A percentile compares a stretch with the other conserved stretches of the same genome.
phyloP scores from a whole-genome alignment of 2,888 invertebrate species.

The Drosophila rubida region DNA sequence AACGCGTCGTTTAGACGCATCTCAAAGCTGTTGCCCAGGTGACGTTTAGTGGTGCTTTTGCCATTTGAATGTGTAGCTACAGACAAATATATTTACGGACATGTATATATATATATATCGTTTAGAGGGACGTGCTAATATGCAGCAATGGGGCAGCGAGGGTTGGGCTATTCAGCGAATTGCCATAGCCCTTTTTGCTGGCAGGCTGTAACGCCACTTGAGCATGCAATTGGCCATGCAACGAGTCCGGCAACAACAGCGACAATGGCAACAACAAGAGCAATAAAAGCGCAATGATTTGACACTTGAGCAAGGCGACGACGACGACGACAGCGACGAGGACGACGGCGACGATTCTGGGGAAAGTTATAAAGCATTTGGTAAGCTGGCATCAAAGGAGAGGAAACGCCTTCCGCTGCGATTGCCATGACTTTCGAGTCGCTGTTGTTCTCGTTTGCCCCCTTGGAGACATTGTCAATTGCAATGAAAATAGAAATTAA shows the following conservation, averaged over 20 bases:
- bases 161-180: slow-evolving; percentile 28
- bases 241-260: slow-evolving; percentile 35
- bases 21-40: slow-evolving; percentile 50
- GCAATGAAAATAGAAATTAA: slow-evolving; percentile 70
- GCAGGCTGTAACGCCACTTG: slow-evolving; percentile 58
- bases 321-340: slow-evolving; percentile 47
- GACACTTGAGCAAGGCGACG: slow-evolving; percentile 62
- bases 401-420: slow-evolving; percentile 5
- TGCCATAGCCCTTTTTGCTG: slow-evolving; percentile 41
- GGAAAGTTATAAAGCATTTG: slow-evolving; percentile 53
- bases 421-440: slow-evolving; percentile 13
- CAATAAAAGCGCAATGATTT: slow-evolving; percentile 62
- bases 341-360: slow-evolving; percentile 41
- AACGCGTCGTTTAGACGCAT: slow-evolving; percentile 1
- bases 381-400: slow-evolving; percentile 49
- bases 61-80: background rate
- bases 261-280: slow-evolving; percentile 15
- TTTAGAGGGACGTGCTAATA: slow-evolving; percentile 49
- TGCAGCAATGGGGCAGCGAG: slow-evolving; percentile 20
- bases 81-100: background rate
- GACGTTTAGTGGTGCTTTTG: slow-evolving; percentile 7
- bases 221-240: slow-evolving; percentile 75
- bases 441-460: rapidly evolving
- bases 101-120: background rate
- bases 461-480: slow-evolving; percentile 44